Evolutionary conservation across 2,888 invertebrate species (phyloP).

Genomic region (Teinopalpus imperialis): DNA sequence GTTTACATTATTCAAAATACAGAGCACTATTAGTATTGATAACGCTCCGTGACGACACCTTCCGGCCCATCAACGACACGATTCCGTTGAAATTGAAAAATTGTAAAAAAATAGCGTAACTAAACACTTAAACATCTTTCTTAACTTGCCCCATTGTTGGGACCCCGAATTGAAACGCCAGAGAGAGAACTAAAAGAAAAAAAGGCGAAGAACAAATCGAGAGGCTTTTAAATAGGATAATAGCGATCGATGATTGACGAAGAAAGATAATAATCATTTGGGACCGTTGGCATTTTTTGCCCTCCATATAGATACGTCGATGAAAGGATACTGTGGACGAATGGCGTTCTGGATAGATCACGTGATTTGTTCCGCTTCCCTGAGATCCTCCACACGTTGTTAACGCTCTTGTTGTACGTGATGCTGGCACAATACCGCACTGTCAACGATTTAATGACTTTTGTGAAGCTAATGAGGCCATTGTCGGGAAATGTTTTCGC

Average conservation of each 20-base stretch:
- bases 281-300: conserved; percentile 62
- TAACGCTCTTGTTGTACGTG: conserved; percentile 74
- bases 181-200: conserved; percentile 66
- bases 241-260: conserved; percentile 78
- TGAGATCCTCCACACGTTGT: conserved; percentile 76
- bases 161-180: conserved; percentile 71
- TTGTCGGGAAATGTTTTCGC: conserved; percentile 62
- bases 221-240: conserved; percentile 81
- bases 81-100: conserved; percentile 77
- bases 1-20: conserved; percentile 40
- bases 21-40: conserved; percentile 63
- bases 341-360: conserved; percentile 67
- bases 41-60: conserved; percentile 77
- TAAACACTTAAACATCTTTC: conserved; percentile 81
- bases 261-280: conserved; percentile 79
- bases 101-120: conserved; percentile 79
- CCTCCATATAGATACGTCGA: conserved; percentile 52
- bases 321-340: conserved; percentile 62
- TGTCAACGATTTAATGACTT: conserved; percentile 70
- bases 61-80: conserved; percentile 76
- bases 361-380: conserved; percentile 76
- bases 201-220: conserved; percentile 76
- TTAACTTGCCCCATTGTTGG: conserved; percentile 76
- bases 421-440: conserved; percentile 61
- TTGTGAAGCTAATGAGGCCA: conserved; percentile 73